Percentiles rank a stretch among this genome's conserved stretches.
phyloP scores from a whole-genome alignment of 2,113 vertebrate species.

The Poeciliopsis turrubarensis region DNA sequence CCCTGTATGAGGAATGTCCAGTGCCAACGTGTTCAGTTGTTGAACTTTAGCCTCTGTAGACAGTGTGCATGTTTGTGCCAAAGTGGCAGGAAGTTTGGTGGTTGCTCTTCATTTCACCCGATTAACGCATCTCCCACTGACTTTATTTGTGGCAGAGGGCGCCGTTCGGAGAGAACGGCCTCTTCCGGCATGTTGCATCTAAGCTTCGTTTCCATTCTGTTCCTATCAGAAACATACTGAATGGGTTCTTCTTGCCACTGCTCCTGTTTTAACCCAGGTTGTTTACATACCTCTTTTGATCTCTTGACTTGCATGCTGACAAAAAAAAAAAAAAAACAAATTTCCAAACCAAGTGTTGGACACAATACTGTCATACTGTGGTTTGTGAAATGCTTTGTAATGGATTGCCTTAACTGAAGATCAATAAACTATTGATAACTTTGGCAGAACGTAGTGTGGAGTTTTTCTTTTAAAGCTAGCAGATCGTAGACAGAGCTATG shows the following conservation, averaged over 20 bases:
- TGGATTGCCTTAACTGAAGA: slow-evolving; percentile 83
- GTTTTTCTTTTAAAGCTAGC: slow-evolving; percentile 16
- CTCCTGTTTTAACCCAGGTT: slow-evolving; percentile 69
- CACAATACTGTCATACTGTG: slow-evolving; percentile 79
- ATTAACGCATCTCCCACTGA: slow-evolving; percentile 47
- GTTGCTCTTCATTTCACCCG: slow-evolving; percentile 49
- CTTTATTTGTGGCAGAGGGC: slow-evolving; percentile 48
- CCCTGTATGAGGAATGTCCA: slow-evolving; percentile 39
- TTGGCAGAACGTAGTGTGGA: slow-evolving; percentile 66
- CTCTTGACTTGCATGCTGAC: slow-evolving; percentile 82
- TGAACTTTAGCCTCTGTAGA: slow-evolving; percentile 63
- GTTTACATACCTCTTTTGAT: slow-evolving; percentile 77
- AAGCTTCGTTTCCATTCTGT: slow-evolving; percentile 50
- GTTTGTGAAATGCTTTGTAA: slow-evolving; percentile 85
- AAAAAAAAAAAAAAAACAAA: slow-evolving; percentile 38
- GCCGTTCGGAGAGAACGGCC: slow-evolving; percentile 53
- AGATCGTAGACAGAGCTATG: not conserved
- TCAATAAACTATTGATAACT: slow-evolving; percentile 78
- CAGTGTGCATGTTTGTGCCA: slow-evolving; percentile 78
- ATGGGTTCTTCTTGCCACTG: slow-evolving; percentile 66
- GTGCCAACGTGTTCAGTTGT: slow-evolving; percentile 61
- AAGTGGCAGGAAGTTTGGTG: slow-evolving; percentile 57
- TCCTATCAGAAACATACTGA: slow-evolving; percentile 59
- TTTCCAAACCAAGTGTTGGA: slow-evolving; percentile 79
- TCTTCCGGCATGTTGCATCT: slow-evolving; percentile 68